These are phyloP conservation scores for Beris morrisii DNA, from an alignment of 2,888 invertebrate genomes.

Conservation along the genomic window DNA sequence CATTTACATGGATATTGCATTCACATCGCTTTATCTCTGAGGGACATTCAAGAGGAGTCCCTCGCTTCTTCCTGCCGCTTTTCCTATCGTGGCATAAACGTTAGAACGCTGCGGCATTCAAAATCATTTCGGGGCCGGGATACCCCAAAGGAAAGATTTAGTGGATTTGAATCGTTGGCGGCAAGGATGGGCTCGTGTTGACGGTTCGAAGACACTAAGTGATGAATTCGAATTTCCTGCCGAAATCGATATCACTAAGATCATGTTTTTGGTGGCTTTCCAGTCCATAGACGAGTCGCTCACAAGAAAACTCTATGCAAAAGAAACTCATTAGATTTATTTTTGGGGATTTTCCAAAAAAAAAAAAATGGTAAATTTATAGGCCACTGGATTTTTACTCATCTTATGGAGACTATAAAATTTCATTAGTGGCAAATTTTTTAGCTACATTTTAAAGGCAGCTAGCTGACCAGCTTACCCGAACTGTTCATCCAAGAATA, in stretches of 20 bases:
- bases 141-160: constrained; percentile 30
- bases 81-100: too few species aligned
- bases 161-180: constrained; percentile 22
- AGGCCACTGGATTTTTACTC: constrained; percentile 12
- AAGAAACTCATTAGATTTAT: constrained; percentile 22
- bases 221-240: constrained; percentile 33
- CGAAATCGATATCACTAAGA: constrained; percentile 28
- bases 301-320: constrained; percentile 21
- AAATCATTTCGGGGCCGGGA: constrained; percentile 35
- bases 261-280: constrained; percentile 21
- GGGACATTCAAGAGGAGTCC: constrained; percentile 30
- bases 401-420: constrained; percentile 27
- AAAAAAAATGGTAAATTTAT: constrained; percentile 21
- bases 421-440: constrained; percentile 27
- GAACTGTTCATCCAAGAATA: constrained; percentile 19
- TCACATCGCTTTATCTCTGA: constrained; percentile 38
- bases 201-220: constrained; percentile 36
- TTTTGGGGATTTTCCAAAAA: constrained; percentile 24
- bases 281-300: neutral
- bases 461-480: constrained; percentile 22
- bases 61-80: too few species aligned
- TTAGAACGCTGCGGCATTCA: constrained; percentile 33
- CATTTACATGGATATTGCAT: constrained; percentile 41
- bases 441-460: constrained; percentile 16
- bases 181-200: constrained; percentile 33